A percentile compares a stretch with the other conserved stretches of the same genome.
Conservation (phyloP, 37 sponge, comb jelly and placozoan genomes). For the Eunapius fragilis region DNA sequence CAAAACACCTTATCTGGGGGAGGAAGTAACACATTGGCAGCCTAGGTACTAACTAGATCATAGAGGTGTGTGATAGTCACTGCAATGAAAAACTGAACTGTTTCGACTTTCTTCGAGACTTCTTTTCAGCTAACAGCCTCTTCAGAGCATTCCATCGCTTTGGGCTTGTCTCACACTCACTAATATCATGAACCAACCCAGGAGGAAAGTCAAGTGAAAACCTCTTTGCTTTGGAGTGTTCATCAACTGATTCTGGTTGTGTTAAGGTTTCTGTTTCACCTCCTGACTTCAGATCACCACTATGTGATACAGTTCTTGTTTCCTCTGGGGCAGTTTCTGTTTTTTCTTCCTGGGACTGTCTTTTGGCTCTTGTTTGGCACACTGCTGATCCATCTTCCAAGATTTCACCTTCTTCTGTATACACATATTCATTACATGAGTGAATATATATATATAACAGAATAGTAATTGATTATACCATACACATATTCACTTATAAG, state of each 20-base stretch:
- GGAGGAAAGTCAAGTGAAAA: constrained; percentile 80
- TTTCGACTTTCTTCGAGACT: neutral
- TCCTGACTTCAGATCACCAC: neutral
- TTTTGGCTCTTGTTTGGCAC: neutral
- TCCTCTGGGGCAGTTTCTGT: neutral
- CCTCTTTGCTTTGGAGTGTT: neutral
- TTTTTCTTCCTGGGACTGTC: neutral
- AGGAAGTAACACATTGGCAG: neutral
- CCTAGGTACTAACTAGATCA: neutral
- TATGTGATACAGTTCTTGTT: neutral
- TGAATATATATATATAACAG: too few species aligned
- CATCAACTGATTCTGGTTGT: neutral
- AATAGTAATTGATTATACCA: too few species aligned
- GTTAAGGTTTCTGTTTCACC: neutral
- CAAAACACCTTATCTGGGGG: neutral
- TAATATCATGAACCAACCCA: constrained; percentile 32
- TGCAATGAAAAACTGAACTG: neutral
- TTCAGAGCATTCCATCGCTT: constrained; percentile 56
- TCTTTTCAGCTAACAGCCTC: constrained; percentile 31
- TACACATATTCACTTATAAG: neutral
- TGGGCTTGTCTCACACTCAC: constrained; percentile 22
- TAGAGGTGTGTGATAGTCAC: neutral
- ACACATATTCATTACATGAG: too few species aligned
- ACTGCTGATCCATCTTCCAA: constrained; percentile 10
- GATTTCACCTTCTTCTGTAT: constrained; percentile 28